Evolutionary conservation across 2,888 invertebrate genomes (phyloP).

Genomic region (Apotomis turbidana): DNA sequence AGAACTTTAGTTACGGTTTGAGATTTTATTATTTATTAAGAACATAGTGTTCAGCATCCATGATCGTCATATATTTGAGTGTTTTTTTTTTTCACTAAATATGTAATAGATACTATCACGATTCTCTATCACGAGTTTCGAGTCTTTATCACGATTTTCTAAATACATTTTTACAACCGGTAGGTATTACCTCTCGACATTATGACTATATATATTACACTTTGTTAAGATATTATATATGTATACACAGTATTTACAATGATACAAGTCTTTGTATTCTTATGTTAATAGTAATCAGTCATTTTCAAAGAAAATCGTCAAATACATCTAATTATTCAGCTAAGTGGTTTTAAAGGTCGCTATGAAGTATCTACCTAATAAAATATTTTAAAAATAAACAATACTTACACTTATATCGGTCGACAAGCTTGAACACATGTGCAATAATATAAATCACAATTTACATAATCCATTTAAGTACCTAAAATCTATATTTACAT

Average conservation of each 20-base stretch:
- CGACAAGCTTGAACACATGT: conserved; percentile 74
- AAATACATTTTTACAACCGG: conserved; percentile 67
- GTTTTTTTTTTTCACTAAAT: too few relatives aligned
- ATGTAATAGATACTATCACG: too few relatives aligned
- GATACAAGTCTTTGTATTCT: conserved; percentile 52
- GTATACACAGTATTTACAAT: conserved; percentile 62
- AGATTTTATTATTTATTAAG: too few relatives aligned
- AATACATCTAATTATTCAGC: conserved; percentile 40
- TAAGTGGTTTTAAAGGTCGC: conserved; percentile 29
- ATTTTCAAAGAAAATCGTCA: conserved; percentile 57
- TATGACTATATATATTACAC: conserved; percentile 56
- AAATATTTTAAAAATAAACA: conserved; percentile 47
- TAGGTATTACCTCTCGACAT: conserved; percentile 52
- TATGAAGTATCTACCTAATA: conserved; percentile 50
- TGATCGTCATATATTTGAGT: too few relatives aligned
- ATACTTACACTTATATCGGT: conserved; percentile 54
- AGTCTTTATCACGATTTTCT: conserved; percentile 58
- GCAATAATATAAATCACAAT: conserved; percentile 70
- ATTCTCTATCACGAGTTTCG: too few relatives aligned
- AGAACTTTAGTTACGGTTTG: too few relatives aligned
- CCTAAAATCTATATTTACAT: conserved; percentile 52
- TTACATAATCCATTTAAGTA: conserved; percentile 45
- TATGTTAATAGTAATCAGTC: conserved; percentile 71
- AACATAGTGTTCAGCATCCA: too few relatives aligned
- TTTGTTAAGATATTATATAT: conserved; percentile 57